These are phyloP conservation scores for Scolopax rusticola DNA, from an alignment of 2,797 vertebrate species.

Conservation along the genomic window DNA sequence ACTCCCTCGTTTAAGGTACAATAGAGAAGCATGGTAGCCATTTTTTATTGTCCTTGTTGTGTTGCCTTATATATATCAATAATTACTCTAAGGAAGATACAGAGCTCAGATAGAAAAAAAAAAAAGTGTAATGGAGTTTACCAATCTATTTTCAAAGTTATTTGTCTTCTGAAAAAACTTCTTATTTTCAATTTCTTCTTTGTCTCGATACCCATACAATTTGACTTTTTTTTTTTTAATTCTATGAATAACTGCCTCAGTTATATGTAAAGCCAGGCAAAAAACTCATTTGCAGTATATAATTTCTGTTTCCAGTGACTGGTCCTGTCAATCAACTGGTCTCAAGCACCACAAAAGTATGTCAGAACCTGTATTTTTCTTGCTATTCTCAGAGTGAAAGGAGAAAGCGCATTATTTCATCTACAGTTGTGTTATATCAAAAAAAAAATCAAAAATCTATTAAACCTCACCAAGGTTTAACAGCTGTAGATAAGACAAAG, in stretches of 20 bases:
- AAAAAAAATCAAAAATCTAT: neutral
- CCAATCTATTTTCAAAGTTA: neutral
- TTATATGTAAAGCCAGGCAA: neutral
- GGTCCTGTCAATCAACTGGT: constrained; percentile 8
- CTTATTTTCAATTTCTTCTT: neutral
- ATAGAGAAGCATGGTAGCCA: neutral
- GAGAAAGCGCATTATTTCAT: neutral
- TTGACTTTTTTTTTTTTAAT: neutral
- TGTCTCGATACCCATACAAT: neutral
- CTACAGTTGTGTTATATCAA: neutral
- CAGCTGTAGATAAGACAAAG: neutral
- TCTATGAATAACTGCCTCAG: neutral
- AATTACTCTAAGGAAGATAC: neutral
- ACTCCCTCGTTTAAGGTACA: neutral
- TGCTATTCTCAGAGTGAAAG: neutral
- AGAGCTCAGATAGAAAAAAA: neutral
- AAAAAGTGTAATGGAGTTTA: neutral
- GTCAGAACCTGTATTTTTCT: constrained; percentile 16
- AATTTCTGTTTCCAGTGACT: constrained; percentile 20
- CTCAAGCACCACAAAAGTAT: neutral
- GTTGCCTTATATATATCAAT: neutral
- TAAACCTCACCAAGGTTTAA: neutral
- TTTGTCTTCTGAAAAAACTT: neutral
- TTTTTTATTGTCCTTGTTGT: neutral
- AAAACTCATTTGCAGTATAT: constrained; percentile 24